Evolutionary conservation across 2,113 vertebrate genomes (phyloP).

Genomic region (Neolamprologus sp.): DNA sequence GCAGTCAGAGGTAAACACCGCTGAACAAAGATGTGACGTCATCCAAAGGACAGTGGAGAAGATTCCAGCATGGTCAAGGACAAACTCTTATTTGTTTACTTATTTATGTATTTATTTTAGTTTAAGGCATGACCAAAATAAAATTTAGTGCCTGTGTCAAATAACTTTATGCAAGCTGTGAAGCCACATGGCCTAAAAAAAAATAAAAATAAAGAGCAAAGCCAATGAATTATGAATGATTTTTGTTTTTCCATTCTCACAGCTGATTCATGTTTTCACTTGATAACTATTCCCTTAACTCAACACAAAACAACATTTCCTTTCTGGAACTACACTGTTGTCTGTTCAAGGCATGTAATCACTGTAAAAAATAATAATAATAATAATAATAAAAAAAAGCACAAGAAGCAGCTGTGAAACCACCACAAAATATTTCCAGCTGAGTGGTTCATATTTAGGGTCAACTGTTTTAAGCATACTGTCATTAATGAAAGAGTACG

Average conservation of each 20-base stretch:
- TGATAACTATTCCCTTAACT: neutral
- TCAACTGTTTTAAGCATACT: neutral
- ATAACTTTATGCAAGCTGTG: neutral
- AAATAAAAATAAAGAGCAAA: neutral
- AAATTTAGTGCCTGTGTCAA: neutral
- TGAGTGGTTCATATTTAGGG: neutral
- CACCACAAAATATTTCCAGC: neutral
- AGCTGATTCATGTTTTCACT: neutral
- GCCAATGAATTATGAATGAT: neutral
- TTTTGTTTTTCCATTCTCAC: neutral
- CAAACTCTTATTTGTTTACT: neutral
- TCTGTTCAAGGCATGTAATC: neutral
- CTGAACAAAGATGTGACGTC: neutral
- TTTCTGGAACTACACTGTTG: neutral
- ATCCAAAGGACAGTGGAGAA: neutral
- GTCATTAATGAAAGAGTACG: neutral
- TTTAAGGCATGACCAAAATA: neutral
- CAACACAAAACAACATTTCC: neutral
- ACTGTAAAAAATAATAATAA: neutral
- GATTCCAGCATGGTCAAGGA: neutral
- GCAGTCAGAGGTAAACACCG: neutral
- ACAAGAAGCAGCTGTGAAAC: neutral
- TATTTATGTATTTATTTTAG: neutral
- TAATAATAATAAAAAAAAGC: neutral
- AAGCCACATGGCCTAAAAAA: neutral